Base-by-base conservation (phyloP, 2,888 invertebrate genomes). In the Sthenelais limicola region DNA sequence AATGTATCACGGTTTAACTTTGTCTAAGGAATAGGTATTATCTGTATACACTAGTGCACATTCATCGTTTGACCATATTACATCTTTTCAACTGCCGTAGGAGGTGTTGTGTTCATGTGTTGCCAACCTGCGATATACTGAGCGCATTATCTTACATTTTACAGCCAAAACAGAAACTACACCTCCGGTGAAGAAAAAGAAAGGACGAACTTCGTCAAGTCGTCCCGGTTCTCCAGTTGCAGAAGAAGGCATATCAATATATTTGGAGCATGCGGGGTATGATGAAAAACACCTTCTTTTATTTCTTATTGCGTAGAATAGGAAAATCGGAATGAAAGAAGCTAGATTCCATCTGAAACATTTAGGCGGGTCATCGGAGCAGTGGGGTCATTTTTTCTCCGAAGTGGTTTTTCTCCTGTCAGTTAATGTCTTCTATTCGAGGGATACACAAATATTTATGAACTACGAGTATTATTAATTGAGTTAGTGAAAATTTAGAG, bases 211-310 rank as follows among this genome's bases (percentile, higher is more conserved):
- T 21, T 62, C 62, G 43, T 35, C 62, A 28, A 62, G 62, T 38
- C 62, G 38, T 21, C 26, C 35, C 21, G 15, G 38, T 2, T 62
- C 62, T 12, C 62, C 62, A 1, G 38, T 43, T 9, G 24, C 62
- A 35, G 62, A 38, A 1, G 47, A 67, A 28, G 43, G 28, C n/a
- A 32, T 67, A 2, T 47, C 47, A n/a, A 15, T 48, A 12, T 30
- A 67, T 30, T 48, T 67, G 3, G 47, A 67, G 30, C 48, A 67
- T 67, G 67, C 67, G 7, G 67, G 67, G 67, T 67, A 26, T 38
- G 67, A 26, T n/a, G 30, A 58, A 28, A 32, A 15, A 43, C 18
- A 43, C 18, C 18, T 43, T 43, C 43, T 43, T 9, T 43, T 18
- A 43, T 43, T 43, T 15, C 18, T 43, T 43, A 15, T 43, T 43